Evolutionary conservation across 2,113 vertebrate genomes (phyloP).

Genomic region (Phyllostomus hastatus): DNA sequence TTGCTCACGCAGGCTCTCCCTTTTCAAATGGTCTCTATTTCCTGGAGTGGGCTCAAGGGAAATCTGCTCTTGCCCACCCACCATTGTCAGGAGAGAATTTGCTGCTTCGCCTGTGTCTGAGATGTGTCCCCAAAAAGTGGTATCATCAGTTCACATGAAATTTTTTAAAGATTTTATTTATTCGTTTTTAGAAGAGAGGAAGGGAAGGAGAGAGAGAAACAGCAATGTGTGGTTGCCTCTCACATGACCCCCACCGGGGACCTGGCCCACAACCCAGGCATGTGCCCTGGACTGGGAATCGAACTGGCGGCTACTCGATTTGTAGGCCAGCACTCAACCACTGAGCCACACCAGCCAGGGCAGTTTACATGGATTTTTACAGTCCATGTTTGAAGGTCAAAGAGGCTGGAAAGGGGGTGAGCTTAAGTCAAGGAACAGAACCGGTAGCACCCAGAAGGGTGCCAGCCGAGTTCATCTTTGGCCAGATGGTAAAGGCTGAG

Average conservation of each 20-base stretch:
- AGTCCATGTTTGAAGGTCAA: background rate
- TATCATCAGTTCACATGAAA: background rate
- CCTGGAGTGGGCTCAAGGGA: background rate
- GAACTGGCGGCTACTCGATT: no score
- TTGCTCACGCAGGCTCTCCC: background rate
- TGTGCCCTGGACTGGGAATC: no score
- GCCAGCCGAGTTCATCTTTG: background rate
- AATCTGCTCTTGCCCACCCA: background rate
- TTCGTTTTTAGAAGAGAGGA: no score
- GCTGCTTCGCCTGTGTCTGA: background rate
- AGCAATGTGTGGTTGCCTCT: no score
- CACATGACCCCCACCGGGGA: no score
- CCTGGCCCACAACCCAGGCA: no score
- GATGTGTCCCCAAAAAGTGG: background rate
- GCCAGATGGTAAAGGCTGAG: background rate
- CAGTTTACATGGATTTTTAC: background rate
- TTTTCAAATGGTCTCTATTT: background rate
- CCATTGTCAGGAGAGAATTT: background rate
- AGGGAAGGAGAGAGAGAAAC: no score
- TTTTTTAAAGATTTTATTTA: no score
- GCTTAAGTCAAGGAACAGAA: background rate
- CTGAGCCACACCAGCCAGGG: no score
- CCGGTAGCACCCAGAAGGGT: background rate
- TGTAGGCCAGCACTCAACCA: no score
- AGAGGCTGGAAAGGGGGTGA: background rate